Evolutionary conservation across 2,113 vertebrate species (phyloP), one percentile per base, ranked within the genome.

Genomic region (Sinocyclocheilus anshuiensis): DNA sequence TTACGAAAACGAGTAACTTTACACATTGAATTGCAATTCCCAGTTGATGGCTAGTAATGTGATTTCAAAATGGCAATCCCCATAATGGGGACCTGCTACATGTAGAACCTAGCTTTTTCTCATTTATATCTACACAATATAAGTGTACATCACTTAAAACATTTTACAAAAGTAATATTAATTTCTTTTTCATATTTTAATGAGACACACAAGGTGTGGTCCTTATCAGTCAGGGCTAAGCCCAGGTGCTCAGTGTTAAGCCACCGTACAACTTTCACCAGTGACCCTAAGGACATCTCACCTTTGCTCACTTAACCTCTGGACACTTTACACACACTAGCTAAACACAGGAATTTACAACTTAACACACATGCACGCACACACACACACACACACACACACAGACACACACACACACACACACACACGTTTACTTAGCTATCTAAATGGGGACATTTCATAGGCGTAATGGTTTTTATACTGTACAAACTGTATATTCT

Each of bases 201-300:
- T 74, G 77, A 59, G 57, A 76, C 55, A 63, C 79, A 86, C 79
- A 80, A 67, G 83, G 63, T 81, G 84, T 88, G 87, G 87, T 88
- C 87, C 50, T 76, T 57, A 74, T 71, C 45, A 72, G 45, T 59
- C 69, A 36, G 45, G 50, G 50, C 53, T 74, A 84, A 84, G 53
- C 63, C 89, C 85, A 86, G 88, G 89, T 90, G 83, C 77, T 87
- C 77, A 83, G 77, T 59, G 20, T 78, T 79, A 80, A 86, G 48
- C 63, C 84, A 80, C 48, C 50, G 1, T 7, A 86, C 65, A 61
- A 86, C 85, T 86, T 86, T 86, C 53, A 65, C 85, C 65, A 26
- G 36, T 72, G 67, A 74, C 85, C 65, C 82, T 75, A 10, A 84
- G 82, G 82, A 84, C 82, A 74, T 84, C 48, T 84, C 77, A 72